Evolutionary conservation across 2,888 invertebrate genomes (phyloP).

Genomic region (Dryocosmus kuriphilus): DNA sequence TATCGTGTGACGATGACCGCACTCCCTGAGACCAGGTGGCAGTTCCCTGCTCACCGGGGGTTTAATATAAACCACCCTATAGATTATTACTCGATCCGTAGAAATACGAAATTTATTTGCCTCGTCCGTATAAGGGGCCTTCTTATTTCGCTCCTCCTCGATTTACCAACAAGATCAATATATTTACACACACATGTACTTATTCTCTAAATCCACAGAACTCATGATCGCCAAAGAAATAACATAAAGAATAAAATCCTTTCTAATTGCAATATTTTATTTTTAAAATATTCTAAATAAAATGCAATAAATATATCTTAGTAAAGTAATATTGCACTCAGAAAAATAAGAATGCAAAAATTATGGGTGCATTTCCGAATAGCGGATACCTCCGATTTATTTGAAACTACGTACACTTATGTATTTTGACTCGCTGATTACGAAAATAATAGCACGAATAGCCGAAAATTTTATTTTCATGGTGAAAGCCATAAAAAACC

Average conservation of each 20-base stretch:
- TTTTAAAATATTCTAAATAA: too few relatives aligned
- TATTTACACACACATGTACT: constrained; percentile 1
- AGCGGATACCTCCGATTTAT: too few relatives aligned
- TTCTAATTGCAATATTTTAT: too few relatives aligned
- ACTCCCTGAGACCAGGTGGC: constrained; percentile 57
- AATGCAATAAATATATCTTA: too few relatives aligned
- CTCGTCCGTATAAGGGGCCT: constrained; percentile 6
- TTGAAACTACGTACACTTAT: too few relatives aligned
- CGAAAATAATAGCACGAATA: too few relatives aligned
- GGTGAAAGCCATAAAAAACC: too few relatives aligned
- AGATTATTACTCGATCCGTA: constrained; percentile 47
- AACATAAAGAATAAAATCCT: background rate
- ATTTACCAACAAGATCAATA: constrained; percentile 12
- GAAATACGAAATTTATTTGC: constrained; percentile 47
- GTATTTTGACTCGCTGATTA: too few relatives aligned
- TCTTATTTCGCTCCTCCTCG: constrained; percentile 16
- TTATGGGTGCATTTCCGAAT: too few relatives aligned
- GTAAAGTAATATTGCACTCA: too few relatives aligned
- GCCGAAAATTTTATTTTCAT: too few relatives aligned
- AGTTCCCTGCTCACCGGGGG: constrained; percentile 54
- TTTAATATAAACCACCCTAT: constrained; percentile 52
- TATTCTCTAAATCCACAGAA: background rate
- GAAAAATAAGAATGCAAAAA: too few relatives aligned
- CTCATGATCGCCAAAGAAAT: background rate
- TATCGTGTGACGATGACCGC: constrained; percentile 53